Conservation (phyloP, 2,888 invertebrate species). For the Euproctis similis region DNA sequence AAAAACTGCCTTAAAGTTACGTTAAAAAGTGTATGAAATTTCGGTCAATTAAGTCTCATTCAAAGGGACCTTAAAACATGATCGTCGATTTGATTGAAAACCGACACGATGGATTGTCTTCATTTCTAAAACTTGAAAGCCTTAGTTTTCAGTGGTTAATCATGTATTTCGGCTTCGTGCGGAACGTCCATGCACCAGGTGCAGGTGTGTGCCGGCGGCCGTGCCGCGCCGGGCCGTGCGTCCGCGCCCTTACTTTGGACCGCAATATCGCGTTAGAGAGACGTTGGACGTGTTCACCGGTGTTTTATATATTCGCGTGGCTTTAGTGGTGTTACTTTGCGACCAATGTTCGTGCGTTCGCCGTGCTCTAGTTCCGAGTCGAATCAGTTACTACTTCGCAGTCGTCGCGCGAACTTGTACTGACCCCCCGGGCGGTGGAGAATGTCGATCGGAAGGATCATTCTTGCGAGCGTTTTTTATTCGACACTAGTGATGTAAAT, state of each 20-base stretch:
- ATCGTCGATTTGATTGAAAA: too few relatives aligned
- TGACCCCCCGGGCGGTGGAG: slow-evolving; percentile 43
- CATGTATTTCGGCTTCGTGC: too few relatives aligned
- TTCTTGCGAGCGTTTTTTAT: slow-evolving; percentile 59
- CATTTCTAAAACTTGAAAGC: too few relatives aligned
- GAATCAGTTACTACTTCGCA: slow-evolving; percentile 38
- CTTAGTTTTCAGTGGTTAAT: too few relatives aligned
- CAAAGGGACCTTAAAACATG: too few relatives aligned
- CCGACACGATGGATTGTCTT: too few relatives aligned
- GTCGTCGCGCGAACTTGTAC: slow-evolving; percentile 43
- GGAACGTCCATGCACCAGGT: too few relatives aligned
- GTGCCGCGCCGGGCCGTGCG: slow-evolving; percentile 43
- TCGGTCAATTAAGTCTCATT: too few relatives aligned
- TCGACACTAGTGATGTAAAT: slow-evolving; percentile 65
- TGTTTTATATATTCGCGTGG: slow-evolving; percentile 68
- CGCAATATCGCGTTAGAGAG: slow-evolving; percentile 49
- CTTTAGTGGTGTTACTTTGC: slow-evolving; percentile 70
- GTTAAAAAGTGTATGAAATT: too few relatives aligned
- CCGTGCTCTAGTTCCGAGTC: slow-evolving; percentile 50
- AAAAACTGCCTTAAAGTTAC: too few relatives aligned
- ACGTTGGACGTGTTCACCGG: slow-evolving; percentile 56
- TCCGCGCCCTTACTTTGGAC: slow-evolving; percentile 47
- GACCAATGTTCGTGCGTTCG: slow-evolving; percentile 60
- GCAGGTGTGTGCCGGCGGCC: slow-evolving; percentile 36
- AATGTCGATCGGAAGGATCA: slow-evolving; percentile 51